Evolutionary conservation across 2,113 vertebrate genomes (phyloP), one percentile per base, ranked within the genome.

Genomic region (Embiotoca jacksoni): DNA sequence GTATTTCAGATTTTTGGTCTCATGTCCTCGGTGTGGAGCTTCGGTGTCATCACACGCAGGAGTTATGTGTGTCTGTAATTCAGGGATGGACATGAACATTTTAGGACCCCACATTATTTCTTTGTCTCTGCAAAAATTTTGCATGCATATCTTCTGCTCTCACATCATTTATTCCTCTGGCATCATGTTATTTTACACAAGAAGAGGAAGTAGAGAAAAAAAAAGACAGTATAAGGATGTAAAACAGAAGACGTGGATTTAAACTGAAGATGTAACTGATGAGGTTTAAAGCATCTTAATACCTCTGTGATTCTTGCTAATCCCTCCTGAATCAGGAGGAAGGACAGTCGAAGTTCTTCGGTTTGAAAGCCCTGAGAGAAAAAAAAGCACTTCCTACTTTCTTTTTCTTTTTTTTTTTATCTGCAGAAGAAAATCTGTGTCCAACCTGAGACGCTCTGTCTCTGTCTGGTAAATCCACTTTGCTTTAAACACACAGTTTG

Each of bases 391-490:
- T 23, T 23, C 23, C 23, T 10, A 39, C 1, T 3, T 47, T 23
- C n/a, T 30, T 58, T 65, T 65, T 50, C 57, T 50, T 23, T 32
- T 61, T 44, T 44, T 44, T 44, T 44, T 44, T 13, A 44, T 44
- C 41, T 44, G 49, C 57, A 13, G 8, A 55, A 37, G 7, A 65
- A 64, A 44, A 23, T 23, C 23, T 23, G 23, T 23, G 23, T 23
- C 23, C 23, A 23, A 46, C 53, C 52, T 33, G 32, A 60, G 41
- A 32, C 37, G 23, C 23, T 23, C 23, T 1, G 23, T 23, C 23
- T 71, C 59, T 50, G 30, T 61, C 65, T 75, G 61, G 3, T 30
- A 13, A 47, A 47, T 82, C 37, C 66, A 67, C 30, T 44, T 11
- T 23, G 33, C 30, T 69, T 57, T 58, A 49, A 76, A 66, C 6